Percentiles rank a stretch among this genome's conserved stretches.
phyloP scores from a whole-genome alignment of 2,797 vertebrate species.

The Sebastiscus tertius region DNA sequence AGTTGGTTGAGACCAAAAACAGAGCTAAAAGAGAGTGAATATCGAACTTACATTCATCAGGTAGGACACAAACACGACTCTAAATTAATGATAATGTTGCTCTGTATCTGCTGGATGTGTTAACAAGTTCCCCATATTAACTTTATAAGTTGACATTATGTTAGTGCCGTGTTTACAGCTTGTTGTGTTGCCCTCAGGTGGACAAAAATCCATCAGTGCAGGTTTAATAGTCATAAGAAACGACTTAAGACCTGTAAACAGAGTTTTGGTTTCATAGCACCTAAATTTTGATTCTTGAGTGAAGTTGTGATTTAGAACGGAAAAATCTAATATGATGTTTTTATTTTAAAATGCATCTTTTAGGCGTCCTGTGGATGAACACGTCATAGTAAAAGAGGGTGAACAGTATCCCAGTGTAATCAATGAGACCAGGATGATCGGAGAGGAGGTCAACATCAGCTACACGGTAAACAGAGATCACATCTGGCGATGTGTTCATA shows the following conservation, averaged over 20 bases:
- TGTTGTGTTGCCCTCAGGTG: neutral
- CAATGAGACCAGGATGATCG: constrained; percentile 87
- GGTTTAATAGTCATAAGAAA: neutral
- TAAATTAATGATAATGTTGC: neutral
- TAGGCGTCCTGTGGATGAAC: constrained; percentile 80
- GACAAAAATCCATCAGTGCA: neutral
- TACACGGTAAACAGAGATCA: constrained; percentile 85
- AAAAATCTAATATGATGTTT: neutral
- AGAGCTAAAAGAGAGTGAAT: neutral
- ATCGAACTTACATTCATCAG: neutral
- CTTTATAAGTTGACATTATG: neutral
- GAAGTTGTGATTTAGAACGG: neutral
- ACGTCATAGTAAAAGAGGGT: constrained; percentile 86
- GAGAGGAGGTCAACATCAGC: constrained; percentile 89
- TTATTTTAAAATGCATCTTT: neutral
- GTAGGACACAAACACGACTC: neutral
- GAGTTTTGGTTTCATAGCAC: neutral
- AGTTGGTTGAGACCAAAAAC: no score
- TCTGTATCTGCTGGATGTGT: neutral
- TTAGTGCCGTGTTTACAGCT: neutral
- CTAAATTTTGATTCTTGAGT: neutral
- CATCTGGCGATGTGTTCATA: neutral
- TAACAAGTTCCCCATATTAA: neutral
- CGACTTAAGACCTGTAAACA: neutral
- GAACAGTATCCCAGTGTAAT: constrained; percentile 82